Evolutionary conservation across 2,888 invertebrate genomes (phyloP).

Genomic region (Amitus sp.): DNA sequence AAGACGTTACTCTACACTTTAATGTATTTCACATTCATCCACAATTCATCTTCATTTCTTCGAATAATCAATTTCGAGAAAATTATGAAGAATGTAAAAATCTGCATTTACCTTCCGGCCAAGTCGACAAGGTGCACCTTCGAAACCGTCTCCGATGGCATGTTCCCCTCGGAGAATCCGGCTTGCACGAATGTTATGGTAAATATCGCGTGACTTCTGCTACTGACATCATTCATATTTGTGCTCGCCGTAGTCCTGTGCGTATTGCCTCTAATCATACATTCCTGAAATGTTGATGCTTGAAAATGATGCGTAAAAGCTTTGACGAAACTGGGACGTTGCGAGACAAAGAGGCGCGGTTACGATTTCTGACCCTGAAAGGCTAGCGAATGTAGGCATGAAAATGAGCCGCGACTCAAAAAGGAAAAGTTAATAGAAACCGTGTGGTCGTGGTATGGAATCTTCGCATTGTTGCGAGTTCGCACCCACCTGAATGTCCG

Average conservation of each 20-base stretch:
- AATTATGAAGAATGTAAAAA: not conserved
- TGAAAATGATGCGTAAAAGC: constrained; percentile 27
- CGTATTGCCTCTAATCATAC: constrained; percentile 77
- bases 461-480: too few species aligned
- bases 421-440: not conserved
- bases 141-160: constrained; percentile 90
- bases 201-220: constrained; percentile 91
- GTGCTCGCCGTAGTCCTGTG: constrained; percentile 89
- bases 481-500: constrained; percentile 80
- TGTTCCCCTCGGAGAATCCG: constrained; percentile 79
- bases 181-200: constrained; percentile 91
- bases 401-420: not conserved
- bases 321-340: constrained; percentile 13
- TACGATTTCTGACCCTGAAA: too few species aligned
- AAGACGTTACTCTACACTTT: too few species aligned
- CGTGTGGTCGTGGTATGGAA: too few species aligned
- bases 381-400: not conserved
- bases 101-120: constrained; percentile 78
- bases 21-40: too few species aligned
- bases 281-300: too few species aligned
- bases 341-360: constrained; percentile 22
- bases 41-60: too few species aligned
- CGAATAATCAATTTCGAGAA: too few species aligned
- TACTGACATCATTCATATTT: constrained; percentile 93
- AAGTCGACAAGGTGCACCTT: constrained; percentile 91